These are phyloP conservation scores for Novumbra hubbsi DNA, from an alignment of 2,797 vertebrate genomes.

Conservation along the genomic window DNA sequence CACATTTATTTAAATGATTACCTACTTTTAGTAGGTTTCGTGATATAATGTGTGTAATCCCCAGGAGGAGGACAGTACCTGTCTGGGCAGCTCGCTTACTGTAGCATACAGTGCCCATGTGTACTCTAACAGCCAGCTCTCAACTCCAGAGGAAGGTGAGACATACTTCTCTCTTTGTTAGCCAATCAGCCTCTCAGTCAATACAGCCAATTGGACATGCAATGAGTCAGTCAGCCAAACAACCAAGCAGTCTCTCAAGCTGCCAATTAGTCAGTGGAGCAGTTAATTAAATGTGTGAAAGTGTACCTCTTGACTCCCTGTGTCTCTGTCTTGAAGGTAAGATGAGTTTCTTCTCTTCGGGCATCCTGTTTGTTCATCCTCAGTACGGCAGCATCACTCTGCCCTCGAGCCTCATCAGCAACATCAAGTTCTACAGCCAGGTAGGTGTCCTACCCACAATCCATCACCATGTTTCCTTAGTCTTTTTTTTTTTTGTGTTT, in stretches of 20 bases:
- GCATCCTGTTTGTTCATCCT: constrained; percentile 85
- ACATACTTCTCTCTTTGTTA: constrained; percentile 7
- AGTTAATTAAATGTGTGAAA: neutral
- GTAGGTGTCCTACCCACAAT: neutral
- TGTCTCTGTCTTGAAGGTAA: constrained; percentile 76
- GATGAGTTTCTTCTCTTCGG: constrained; percentile 87
- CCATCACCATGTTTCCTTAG: neutral
- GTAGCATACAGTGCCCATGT: constrained; percentile 80
- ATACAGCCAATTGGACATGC: neutral
- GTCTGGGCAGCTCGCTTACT: constrained; percentile 82
- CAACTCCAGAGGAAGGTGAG: constrained; percentile 87
- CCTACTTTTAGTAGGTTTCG: too few species aligned
- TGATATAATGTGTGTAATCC: constrained; percentile 7
- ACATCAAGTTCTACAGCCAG: constrained; percentile 74
- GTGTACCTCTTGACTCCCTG: constrained; percentile 8
- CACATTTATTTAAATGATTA: too few species aligned
- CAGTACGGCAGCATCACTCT: constrained; percentile 83
- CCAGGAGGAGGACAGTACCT: constrained; percentile 80
- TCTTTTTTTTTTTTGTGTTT: too few species aligned
- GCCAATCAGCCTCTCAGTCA: neutral
- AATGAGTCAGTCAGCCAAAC: neutral
- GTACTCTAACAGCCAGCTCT: constrained; percentile 78
- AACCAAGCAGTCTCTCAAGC: too few species aligned
- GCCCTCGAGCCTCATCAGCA: constrained; percentile 80
- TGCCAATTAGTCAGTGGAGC: neutral